These are phyloP conservation scores for Prunella himalayana DNA, from an alignment of 2,113 vertebrate species.

Conservation along the genomic window DNA sequence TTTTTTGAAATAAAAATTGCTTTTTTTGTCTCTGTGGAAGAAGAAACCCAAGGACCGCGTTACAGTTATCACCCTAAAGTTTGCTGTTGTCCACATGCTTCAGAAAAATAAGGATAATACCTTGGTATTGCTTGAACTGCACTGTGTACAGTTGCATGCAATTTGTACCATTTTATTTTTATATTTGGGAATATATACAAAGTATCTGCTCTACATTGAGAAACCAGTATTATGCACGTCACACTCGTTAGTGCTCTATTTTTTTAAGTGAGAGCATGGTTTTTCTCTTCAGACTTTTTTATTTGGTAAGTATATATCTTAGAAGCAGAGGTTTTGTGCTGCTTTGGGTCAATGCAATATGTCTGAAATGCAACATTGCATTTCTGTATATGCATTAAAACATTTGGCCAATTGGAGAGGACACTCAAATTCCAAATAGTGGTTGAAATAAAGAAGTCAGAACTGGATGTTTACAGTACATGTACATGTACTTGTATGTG, in stretches of 20 bases:
- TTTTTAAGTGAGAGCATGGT: background rate
- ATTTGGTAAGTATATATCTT: background rate
- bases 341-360: background rate
- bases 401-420: background rate
- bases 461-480: background rate
- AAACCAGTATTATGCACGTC: background rate
- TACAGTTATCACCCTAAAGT: background rate
- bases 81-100: background rate
- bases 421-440: background rate
- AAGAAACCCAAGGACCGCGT: background rate
- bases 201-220: background rate
- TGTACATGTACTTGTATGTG: background rate
- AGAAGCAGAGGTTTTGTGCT: background rate
- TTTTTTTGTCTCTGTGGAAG: background rate
- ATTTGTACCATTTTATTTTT: background rate
- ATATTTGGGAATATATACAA: background rate
- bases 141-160: background rate
- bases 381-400: background rate
- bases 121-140: conserved; percentile 37
- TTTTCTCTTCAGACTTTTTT: background rate
- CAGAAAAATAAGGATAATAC: background rate
- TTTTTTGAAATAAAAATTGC: background rate
- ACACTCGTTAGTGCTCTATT: background rate
- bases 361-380: background rate
- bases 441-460: background rate